These are phyloP conservation scores for Chaetodon trifasciatus DNA, from an alignment of 2,797 vertebrate genomes.

Conservation along the genomic window DNA sequence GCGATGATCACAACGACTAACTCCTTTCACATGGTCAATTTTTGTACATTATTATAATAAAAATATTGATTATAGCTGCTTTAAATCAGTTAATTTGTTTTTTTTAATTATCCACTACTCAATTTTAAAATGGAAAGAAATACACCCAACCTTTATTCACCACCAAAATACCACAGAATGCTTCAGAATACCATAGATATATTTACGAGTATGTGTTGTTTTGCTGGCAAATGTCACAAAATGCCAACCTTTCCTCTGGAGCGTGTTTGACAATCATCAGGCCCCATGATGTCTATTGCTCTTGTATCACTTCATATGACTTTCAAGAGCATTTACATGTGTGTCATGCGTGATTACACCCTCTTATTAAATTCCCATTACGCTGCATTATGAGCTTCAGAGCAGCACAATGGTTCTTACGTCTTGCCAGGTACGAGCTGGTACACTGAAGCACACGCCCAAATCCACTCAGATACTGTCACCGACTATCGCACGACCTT, in stretches of 20 bases:
- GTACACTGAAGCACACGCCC: constrained; percentile 71
- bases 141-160: background rate
- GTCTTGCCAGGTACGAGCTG: constrained; percentile 68
- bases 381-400: constrained; percentile 55
- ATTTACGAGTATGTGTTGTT: background rate
- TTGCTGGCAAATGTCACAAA: background rate
- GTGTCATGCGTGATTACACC: constrained; percentile 47
- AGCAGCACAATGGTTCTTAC: constrained; percentile 65
- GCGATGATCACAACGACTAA: background rate
- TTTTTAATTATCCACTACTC: background rate
- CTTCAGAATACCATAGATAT: background rate
- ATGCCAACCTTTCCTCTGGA: background rate
- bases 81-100: background rate
- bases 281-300: constrained; percentile 13
- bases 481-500: constrained; percentile 44
- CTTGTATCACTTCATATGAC: constrained; percentile 20
- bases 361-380: constrained; percentile 68
- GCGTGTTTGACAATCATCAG: background rate
- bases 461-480: constrained; percentile 62
- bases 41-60: background rate
- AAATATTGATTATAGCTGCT: background rate
- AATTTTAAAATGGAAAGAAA: constrained; percentile 1
- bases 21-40: background rate
- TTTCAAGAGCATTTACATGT: constrained; percentile 45
- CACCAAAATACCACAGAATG: too few relatives aligned